Conservation (phyloP, 30 jellyfish, hydroid and myxozoan genomes). For the Pseudorhiza aurosa region DNA sequence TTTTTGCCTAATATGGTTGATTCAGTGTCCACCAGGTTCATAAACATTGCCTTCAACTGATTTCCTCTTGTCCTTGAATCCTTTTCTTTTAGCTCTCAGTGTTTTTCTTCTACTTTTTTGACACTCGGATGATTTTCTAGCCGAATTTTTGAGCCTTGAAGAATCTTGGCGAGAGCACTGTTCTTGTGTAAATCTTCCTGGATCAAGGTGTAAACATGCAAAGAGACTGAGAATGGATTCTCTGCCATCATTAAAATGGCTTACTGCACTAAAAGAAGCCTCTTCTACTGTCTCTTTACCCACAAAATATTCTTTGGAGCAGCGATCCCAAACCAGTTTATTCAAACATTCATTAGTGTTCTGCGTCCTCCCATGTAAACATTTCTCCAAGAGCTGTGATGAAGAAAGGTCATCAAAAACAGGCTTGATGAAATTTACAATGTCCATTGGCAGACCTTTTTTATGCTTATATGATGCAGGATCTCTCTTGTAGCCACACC, state of each 20-base stretch:
- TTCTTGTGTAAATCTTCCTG: not conserved
- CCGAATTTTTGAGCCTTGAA: not conserved
- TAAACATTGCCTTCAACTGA: not conserved
- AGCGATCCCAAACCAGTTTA: slow-evolving; percentile 5
- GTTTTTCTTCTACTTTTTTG: not conserved
- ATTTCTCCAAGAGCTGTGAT: not conserved
- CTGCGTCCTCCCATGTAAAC: slow-evolving; percentile 1
- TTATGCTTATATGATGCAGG: not conserved
- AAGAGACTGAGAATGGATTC: not conserved
- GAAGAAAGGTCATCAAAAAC: not conserved
- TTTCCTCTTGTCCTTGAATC: not conserved
- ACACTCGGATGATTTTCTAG: not conserved
- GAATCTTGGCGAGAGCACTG: not conserved
- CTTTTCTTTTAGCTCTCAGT: slow-evolving; percentile 3
- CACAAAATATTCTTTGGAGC: not conserved
- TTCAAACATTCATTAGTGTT: not conserved
- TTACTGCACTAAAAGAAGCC: not conserved
- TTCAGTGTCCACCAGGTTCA: slow-evolving; percentile 16
- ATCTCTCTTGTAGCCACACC: slow-evolving; percentile 23
- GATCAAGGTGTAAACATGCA: not conserved
- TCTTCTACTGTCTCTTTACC: slow-evolving; percentile 15
- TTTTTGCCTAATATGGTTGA: not conserved
- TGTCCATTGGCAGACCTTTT: not conserved
- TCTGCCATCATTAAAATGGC: slow-evolving; percentile 16
- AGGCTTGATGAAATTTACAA: not conserved